Evolutionary conservation across 2,797 vertebrate species (phyloP).

Genomic region (Falco peregrinus): DNA sequence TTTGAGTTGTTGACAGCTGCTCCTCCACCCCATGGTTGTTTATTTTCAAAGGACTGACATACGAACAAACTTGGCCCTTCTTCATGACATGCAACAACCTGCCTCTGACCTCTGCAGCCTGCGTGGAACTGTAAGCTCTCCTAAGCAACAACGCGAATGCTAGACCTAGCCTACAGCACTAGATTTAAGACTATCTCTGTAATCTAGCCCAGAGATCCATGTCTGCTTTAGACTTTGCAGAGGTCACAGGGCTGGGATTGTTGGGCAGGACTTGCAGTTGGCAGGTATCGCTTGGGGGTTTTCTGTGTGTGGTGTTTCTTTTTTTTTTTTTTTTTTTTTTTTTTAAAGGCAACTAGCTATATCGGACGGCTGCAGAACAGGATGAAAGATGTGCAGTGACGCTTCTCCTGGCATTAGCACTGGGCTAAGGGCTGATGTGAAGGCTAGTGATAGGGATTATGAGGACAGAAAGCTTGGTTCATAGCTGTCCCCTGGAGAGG

Average conservation of each 20-base stretch:
- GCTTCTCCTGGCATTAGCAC: neutral
- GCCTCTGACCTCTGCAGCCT: neutral
- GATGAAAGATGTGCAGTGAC: neutral
- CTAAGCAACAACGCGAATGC: neutral
- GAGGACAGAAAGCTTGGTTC: neutral
- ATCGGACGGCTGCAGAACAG: neutral
- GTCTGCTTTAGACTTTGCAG: neutral
- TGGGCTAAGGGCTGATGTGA: neutral
- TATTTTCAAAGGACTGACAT: neutral
- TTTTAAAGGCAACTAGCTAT: neutral
- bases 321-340: too few species aligned
- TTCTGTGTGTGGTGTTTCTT: neutral
- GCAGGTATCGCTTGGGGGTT: neutral
- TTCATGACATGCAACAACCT: neutral
- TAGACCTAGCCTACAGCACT: slow-evolving; percentile 27
- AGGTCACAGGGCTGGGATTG: neutral
- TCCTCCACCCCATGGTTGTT: neutral
- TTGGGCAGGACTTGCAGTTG: neutral
- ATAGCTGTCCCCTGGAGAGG: neutral
- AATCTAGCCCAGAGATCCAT: neutral
- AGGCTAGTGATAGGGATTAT: neutral
- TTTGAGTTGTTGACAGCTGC: neutral
- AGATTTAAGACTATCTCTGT: neutral
- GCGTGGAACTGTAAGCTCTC: neutral
- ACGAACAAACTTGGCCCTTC: neutral